Conservation (phyloP, 2,888 invertebrate genomes). For the Hoplodrina blanda region DNA sequence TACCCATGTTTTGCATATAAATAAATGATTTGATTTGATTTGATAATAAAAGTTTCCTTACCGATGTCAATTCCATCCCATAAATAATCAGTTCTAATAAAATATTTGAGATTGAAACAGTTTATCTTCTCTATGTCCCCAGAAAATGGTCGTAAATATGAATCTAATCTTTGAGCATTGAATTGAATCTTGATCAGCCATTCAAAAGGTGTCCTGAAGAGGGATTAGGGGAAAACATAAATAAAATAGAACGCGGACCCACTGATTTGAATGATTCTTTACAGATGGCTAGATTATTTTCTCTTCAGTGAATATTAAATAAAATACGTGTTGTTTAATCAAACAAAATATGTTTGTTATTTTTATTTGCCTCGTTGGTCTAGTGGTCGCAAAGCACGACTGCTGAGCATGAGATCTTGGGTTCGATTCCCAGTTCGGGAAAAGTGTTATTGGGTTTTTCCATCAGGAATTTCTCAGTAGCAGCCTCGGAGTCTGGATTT, state of each 20-base stretch:
- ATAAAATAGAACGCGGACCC: slow-evolving; percentile 23
- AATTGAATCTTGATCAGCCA: slow-evolving; percentile 32
- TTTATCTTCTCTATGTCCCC: not conserved
- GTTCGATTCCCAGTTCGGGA: too few relatives aligned
- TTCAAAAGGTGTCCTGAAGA: slow-evolving; percentile 24
- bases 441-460: too few relatives aligned
- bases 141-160: slow-evolving; percentile 6
- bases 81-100: not conserved
- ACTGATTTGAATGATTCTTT: slow-evolving; percentile 48
- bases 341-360: not conserved
- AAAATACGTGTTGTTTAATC: slow-evolving; percentile 3
- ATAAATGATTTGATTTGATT: too few relatives aligned
- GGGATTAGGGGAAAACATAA: slow-evolving; percentile 33
- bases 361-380: too few relatives aligned
- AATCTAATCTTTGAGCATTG: slow-evolving; percentile 12
- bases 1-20: too few relatives aligned
- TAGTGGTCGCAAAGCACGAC: too few relatives aligned
- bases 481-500: too few relatives aligned
- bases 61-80: too few relatives aligned
- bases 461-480: too few relatives aligned
- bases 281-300: slow-evolving; percentile 35
- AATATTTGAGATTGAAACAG: not conserved
- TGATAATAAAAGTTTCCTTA: too few relatives aligned
- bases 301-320: slow-evolving; percentile 28
- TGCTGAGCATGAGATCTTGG: too few relatives aligned